Evolutionary conservation across 2,888 invertebrate species (phyloP).

Genomic region (Philonicus albiceps): DNA sequence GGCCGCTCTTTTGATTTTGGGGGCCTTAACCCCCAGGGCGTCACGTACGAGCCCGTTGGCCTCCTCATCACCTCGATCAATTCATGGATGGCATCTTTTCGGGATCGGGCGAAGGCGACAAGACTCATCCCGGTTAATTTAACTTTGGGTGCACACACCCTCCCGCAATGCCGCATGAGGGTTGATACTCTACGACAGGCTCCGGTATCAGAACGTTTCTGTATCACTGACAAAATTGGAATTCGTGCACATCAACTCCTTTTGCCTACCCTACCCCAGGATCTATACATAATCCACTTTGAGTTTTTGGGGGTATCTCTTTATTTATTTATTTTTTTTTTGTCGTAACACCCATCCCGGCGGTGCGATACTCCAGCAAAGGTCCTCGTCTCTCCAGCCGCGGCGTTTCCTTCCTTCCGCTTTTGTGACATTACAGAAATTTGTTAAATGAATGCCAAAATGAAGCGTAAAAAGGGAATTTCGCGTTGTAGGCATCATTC

Average conservation of each 20-base stretch:
- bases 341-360: neutral
- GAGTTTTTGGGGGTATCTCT: neutral
- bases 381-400: neutral
- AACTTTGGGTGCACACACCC: constrained; percentile 22
- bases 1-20: neutral
- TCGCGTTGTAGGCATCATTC: constrained; percentile 6
- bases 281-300: constrained; percentile 12
- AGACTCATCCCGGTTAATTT: constrained; percentile 9
- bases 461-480: constrained; percentile 20
- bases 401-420: constrained; percentile 14
- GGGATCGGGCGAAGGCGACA: neutral
- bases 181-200: neutral
- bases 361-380: neutral
- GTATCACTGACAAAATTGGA: constrained; percentile 35
- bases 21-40: neutral
- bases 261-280: neutral
- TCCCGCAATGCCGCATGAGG: neutral
- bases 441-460: constrained; percentile 17
- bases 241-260: constrained; percentile 25
- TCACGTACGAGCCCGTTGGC: neutral
- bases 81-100: neutral
- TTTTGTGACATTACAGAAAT: constrained; percentile 24
- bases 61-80: neutral
- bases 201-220: neutral
- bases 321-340: neutral